Conservation (phyloP, 2,888 invertebrate genomes). For the Hirtodrosophila duncani region DNA sequence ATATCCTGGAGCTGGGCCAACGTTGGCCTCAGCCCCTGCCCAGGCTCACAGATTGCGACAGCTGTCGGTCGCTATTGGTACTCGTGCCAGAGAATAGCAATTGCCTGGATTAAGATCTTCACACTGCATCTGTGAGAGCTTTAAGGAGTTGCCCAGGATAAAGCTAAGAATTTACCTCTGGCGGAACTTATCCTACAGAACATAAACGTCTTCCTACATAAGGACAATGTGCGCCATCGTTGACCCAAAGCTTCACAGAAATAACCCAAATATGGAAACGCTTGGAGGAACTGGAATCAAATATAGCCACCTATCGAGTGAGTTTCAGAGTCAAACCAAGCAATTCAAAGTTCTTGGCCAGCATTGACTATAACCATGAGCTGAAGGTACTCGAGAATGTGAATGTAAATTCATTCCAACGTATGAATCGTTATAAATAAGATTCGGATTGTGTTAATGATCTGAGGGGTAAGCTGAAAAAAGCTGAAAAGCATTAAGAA, state of each 20-base stretch:
- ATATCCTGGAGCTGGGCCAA: slow-evolving; percentile 80
- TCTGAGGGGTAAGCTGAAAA: background rate
- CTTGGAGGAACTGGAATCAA: background rate
- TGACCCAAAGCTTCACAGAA: slow-evolving; percentile 5
- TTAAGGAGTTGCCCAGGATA: background rate
- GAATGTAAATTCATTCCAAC: slow-evolving; percentile 2
- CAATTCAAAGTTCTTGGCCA: slow-evolving; percentile 1
- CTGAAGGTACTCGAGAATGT: background rate
- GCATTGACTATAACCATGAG: background rate
- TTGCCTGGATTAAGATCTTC: slow-evolving; percentile 37
- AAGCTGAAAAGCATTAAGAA: background rate
- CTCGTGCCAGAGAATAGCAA: slow-evolving; percentile 76
- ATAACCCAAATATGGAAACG: background rate
- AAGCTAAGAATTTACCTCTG: background rate
- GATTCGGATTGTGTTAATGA: slow-evolving; percentile 6
- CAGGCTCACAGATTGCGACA: slow-evolving; percentile 80
- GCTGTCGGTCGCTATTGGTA: slow-evolving; percentile 82
- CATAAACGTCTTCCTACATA: slow-evolving; percentile 5
- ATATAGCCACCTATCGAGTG: slow-evolving; percentile 2
- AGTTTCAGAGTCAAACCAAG: slow-evolving; percentile 2
- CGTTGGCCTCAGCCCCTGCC: slow-evolving; percentile 35
- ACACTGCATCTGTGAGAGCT: slow-evolving; percentile 78
- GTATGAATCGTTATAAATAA: slow-evolving; percentile 5
- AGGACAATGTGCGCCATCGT: background rate
- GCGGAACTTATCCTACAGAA: slow-evolving; percentile 1